phyloP scores from a whole-genome alignment of 2,797 vertebrate species.

The Synanceia verrucosa region DNA sequence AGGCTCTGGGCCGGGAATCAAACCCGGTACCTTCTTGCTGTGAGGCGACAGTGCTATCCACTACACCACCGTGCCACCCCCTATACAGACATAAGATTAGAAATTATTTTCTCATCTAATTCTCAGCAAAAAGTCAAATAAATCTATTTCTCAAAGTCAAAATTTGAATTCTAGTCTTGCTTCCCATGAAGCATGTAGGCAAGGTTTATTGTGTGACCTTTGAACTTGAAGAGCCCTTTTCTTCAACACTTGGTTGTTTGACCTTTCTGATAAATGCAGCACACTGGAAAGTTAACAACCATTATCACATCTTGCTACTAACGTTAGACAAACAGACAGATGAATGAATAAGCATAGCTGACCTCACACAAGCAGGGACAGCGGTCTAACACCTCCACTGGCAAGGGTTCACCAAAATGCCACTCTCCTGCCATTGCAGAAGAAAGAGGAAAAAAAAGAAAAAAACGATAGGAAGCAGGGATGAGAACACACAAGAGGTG shows the following conservation, averaged over 20 bases:
- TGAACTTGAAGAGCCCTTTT: conserved; percentile 18
- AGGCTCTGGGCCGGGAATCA: no score
- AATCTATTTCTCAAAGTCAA: background rate
- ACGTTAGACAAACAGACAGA: conserved; percentile 70
- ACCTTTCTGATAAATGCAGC: conserved; percentile 49
- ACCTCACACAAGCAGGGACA: conserved; percentile 78
- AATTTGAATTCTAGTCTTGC: no score
- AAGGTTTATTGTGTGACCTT: conserved; percentile 12
- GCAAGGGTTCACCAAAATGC: conserved; percentile 77
- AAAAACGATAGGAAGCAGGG: conserved; percentile 47
- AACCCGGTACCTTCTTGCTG: no score
- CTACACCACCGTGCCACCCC: no score
- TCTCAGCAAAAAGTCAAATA: background rate
- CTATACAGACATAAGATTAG: no score
- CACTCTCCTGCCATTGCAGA: conserved; percentile 65
- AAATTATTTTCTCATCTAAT: no score
- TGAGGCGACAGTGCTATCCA: no score
- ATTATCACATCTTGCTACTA: conserved; percentile 73
- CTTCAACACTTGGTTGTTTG: conserved; percentile 32
- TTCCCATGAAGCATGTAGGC: background rate
- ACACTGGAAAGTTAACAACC: conserved; percentile 61
- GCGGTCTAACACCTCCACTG: conserved; percentile 75
- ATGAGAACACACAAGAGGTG: conserved; percentile 79
- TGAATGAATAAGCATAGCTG: conserved; percentile 80
- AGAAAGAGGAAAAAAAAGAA: conserved; percentile 5